Evolutionary conservation across 2,888 invertebrate genomes (phyloP), one percentile per base, ranked within the genome.

Genomic region (Aricia artaxerxes): DNA sequence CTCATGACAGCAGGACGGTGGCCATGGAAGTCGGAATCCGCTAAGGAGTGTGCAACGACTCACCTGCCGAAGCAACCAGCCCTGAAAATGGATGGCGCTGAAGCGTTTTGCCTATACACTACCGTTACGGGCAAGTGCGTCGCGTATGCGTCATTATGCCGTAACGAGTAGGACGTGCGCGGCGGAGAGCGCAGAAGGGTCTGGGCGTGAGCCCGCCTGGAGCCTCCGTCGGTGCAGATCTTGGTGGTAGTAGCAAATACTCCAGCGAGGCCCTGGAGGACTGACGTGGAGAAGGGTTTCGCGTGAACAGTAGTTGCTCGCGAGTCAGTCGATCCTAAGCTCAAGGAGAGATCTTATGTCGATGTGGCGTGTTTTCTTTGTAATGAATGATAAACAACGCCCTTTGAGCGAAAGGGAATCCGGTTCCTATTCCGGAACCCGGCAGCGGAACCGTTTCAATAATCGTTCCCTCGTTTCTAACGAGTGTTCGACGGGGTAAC

Each of bases 191-290:
- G 93, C 93, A 89, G 64, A 64, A 64, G 64, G 64, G 64, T 64
- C 64, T 64, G 95, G 93, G 94, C 87, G 87, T 86, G 86, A 92
- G 91, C 91, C 91, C 85, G 91, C 91, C 84, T 92, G 92, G 93
- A 93, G 93, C 92, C 91, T 88, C 92, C 93, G 91, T 91, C 91
- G 91, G 94, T 90, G 92, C 94, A 93, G 92, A 96, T 95, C 95
- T 96, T 96, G 95, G 95, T 96, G 95, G 95, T 95, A 95, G 96
- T 96, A 96, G 96, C 96, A 96, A 96, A 95, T 95, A 96, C 95
- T 95, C 95, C 92, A 95, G 95, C 91, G 60, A 60, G 60, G 60
- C 60, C 60, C 60, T 60, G 60, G 60, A 60, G 60, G 60, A 60
- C 60, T 24, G 24, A 24, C 24, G 24, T 24, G 24, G 24, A n/a